Percentiles rank a stretch among this genome's conserved stretches.
Conservation (phyloP, 2,888 invertebrate genomes). For the Eumacrocentrus americanus region DNA sequence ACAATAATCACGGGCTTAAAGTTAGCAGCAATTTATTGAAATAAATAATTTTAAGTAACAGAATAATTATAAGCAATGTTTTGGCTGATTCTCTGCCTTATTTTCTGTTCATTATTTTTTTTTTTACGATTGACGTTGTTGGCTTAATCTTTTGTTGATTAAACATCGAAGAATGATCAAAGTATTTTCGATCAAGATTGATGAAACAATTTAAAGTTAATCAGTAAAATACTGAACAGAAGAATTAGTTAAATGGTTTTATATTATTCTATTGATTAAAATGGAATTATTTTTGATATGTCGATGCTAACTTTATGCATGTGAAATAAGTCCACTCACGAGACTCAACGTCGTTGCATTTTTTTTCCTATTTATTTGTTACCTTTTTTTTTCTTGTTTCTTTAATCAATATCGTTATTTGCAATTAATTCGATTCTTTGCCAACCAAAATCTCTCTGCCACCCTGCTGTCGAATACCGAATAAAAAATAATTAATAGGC, state of each 20-base stretch:
- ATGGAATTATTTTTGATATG: background rate
- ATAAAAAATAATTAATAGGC: constrained; percentile 51
- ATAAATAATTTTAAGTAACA: constrained; percentile 3
- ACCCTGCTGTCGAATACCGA: constrained; percentile 42
- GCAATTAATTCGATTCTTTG: constrained; percentile 46
- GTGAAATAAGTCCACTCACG: constrained; percentile 30
- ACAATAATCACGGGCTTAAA: constrained; percentile 24
- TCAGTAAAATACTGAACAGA: background rate
- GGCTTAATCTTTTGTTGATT: no score
- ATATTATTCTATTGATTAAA: background rate
- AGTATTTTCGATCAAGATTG: no score
- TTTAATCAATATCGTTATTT: constrained; percentile 23
- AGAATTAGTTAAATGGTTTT: background rate
- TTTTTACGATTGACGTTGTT: no score
- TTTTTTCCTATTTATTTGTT: constrained; percentile 24
- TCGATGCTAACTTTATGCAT: background rate
- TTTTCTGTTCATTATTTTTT: background rate
- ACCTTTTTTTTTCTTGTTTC: constrained; percentile 33
- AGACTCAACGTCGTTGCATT: constrained; percentile 32
- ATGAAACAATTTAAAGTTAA: background rate
- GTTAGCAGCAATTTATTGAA: background rate
- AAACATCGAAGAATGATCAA: no score
- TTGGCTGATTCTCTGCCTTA: constrained; percentile 35
- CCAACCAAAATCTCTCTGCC: constrained; percentile 33
- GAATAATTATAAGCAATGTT: constrained; percentile 38